These are phyloP conservation scores for Enteromius fasciolatus DNA, from an alignment of 2,797 vertebrate genomes.

Conservation along the genomic window DNA sequence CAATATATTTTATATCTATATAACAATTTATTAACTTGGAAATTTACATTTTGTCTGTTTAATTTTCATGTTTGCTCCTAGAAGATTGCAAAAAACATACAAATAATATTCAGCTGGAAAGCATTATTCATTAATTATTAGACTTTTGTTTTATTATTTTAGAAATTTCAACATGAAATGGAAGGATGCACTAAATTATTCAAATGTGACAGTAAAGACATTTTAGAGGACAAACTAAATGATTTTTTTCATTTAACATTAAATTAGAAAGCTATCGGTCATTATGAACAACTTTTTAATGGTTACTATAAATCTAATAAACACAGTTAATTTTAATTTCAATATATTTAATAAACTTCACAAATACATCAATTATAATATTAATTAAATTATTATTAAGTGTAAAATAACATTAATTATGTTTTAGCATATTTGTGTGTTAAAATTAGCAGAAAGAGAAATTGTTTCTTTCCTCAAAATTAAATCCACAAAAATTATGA, in stretches of 20 bases:
- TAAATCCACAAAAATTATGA: not conserved
- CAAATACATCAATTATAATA: not conserved
- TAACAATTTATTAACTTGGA: too few species aligned
- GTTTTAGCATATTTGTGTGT: too few species aligned
- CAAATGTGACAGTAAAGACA: not conserved
- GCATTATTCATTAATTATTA: not conserved
- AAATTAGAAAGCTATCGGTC: not conserved
- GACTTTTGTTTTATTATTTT: not conserved
- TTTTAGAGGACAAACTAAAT: not conserved
- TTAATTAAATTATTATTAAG: not conserved
- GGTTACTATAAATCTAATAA: not conserved
- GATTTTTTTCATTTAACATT: not conserved
- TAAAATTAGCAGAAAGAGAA: too few species aligned
- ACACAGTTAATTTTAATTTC: not conserved
- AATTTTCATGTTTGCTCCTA: not conserved
- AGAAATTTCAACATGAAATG: not conserved
- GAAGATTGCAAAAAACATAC: not conserved
- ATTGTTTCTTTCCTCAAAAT: not conserved
- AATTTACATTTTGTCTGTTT: not conserved
- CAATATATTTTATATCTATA: too few species aligned
- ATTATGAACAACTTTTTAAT: not conserved
- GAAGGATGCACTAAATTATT: not conserved
- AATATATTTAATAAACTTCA: not conserved
- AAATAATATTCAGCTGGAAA: not conserved
- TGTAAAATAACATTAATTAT: not conserved